Evolutionary conservation across 2,113 vertebrate genomes (phyloP), one percentile per base, ranked within the genome.

Genomic region (Xiphorhynchus elegans): DNA sequence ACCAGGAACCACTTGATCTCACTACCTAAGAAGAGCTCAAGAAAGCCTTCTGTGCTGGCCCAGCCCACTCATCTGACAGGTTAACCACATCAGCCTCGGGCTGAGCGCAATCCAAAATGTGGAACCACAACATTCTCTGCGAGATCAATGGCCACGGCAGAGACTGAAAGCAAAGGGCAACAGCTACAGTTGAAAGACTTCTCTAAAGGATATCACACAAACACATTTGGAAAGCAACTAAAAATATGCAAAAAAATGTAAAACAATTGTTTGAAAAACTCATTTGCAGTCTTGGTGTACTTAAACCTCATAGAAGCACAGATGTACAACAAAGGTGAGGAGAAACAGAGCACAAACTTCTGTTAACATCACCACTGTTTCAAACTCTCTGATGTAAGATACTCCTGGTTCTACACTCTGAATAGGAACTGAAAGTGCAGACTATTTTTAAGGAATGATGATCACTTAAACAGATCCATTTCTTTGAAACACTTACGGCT

Each of bases 91-190:
- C 21, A 33, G 37, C 23, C 26, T 14, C 0, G 0, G 42, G 49
- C 53, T 47, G 44, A n/a, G 26, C 9, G 4, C 1, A 0, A 6
- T 7, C 44, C 7, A 9, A 60, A 79, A 72, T 4, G 3, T 15
- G 21, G 5, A 81, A 84, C 31, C 28, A n/a, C 84, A 83, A 44
- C 88, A 75, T 53, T 72, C 67, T 62, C 62, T 66, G 76, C 44
- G 46, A 63, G n/a, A 52, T 55, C 73, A 52, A 60, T 3, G 5
- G 47, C 68, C 67, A 26, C 11, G 37, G 35, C 44, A 76, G 33
- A 64, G 29, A 25, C 29, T 20, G 39, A 67, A 66, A 52, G 18
- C 11, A 37, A 40, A 55, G 16, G 40, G 11, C 12, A 64, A 83
- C 9, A 69, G 39, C 46, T 90, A 74, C 39, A 73, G 50, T 3